Evolutionary conservation across 2,797 vertebrate species (phyloP), one percentile per base, ranked within the genome.

Genomic region (Anguilla anguilla): DNA sequence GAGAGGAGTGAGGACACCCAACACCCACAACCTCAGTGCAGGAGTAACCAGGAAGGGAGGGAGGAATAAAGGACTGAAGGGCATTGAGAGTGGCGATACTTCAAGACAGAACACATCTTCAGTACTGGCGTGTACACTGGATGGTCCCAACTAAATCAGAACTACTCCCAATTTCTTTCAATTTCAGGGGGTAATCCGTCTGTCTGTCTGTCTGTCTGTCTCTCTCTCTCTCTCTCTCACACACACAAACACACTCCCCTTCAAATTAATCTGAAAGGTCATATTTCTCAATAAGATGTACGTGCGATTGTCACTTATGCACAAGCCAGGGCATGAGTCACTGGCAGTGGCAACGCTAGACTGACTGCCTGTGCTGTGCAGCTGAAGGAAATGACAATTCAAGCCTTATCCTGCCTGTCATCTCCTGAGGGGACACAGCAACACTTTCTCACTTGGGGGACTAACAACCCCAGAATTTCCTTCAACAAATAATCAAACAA

Each of bases 401-500:
- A 39, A 84, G 49, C 82, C n/a, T 28, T 10, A 84, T 39, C 83
- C 43, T 51, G 79, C 79, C 46, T 35, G 19, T 25, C 39, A 77
- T 77, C 28, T 77, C 72, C 72, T 39, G 72, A 28, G 1, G 64
- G 64, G 64, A 43, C 4, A 15, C 28, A 79, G 74, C 35, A 79
- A 43, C 35, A 43, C 35, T n/a, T 22, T 49, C 79, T 2, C 46
- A 51, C 11, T 49, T 6, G 4, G 46, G 35, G 74, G 17, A 43
- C 74, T 46, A 82, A 22, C 35, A 79, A 5, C 74, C 39, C 1
- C 17, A 43, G 74, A 43, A 46, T 82, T 82, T 46, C 74, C 79
- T 31, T 82, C 46, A n/a, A 51, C 79, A n/a, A 82, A 82, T 51
- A 82, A 79, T 22, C 74, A 79, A 82, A 82, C 79, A 82, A 82